Base-by-base conservation (phyloP, 2,888 invertebrate species). In the Ormyrus pomaceus region DNA sequence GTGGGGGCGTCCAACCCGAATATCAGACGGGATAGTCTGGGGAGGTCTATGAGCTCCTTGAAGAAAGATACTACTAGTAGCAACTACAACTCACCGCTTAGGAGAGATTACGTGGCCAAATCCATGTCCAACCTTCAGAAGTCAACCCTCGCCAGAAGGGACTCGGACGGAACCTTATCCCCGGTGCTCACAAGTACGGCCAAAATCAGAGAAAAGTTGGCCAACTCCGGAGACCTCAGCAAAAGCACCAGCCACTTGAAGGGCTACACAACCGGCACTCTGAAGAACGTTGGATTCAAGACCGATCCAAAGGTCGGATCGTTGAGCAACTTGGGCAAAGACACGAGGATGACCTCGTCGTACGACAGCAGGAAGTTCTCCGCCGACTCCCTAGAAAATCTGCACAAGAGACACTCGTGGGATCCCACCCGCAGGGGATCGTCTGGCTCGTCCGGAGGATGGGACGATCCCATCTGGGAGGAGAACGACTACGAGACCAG, bases 311-410 rank as follows among this genome's bases (percentile, higher is more conserved):
- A 19, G 7, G 45, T 84, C 34, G 87, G 87, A 0, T 86, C 87
- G 1, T 85, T 86, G 62, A 86, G 87, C 7, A 87, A 87, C 75
- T 66, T 86, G 65, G 84, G 85, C 77, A 61, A 77, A 77, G 53
- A 92, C 93, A 84, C 92, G 94, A 86, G 90, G 92, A 66, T 92
- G 91, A 68, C 78, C 9, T 50, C 74, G 7, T 72, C 68, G 9
- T 91, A 92, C 61, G 90, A 89, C 65, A 88, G 89, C 79, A 85
- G 92, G 79, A 91, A 93, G 80, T 92, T 92, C 76, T 95, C 95
- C 0, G 94, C 94, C 56, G 95, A 95, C 89, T 95, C 95, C 0
- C 88, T 95, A 89, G 95, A 95, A 86, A 92, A 93, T 81, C 87
- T 91, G 68, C 51, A 77, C 34, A 93, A 94, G 91, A 93, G 95